phyloP scores from a whole-genome alignment of 2,888 invertebrate genomes.

The Phrixothrix hirtus region DNA sequence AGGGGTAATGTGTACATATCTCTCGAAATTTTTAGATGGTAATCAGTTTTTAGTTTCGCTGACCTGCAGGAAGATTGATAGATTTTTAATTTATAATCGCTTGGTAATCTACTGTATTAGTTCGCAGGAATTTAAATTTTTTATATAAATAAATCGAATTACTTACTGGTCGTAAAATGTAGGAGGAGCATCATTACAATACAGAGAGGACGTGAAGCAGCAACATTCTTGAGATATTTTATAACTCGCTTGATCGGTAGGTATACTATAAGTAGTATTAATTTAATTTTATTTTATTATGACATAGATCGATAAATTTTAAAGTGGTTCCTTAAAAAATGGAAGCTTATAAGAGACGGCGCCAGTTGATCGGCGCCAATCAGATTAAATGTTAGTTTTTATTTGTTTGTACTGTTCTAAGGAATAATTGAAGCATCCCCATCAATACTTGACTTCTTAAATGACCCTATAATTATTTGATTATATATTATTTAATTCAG shows the following conservation, averaged over 20 bases:
- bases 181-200: constrained; percentile 12
- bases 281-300: constrained; percentile 56
- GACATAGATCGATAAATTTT: constrained; percentile 54
- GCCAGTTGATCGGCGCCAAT: constrained; percentile 53
- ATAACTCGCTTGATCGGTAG: constrained; percentile 42
- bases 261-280: constrained; percentile 48
- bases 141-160: constrained; percentile 12
- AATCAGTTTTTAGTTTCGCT: constrained; percentile 10
- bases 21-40: constrained; percentile 15
- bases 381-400: constrained; percentile 40
- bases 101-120: constrained; percentile 9
- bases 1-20: constrained; percentile 14
- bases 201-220: constrained; percentile 37
- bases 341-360: constrained; percentile 47
- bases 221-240: constrained; percentile 53
- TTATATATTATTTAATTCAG: constrained; percentile 4
- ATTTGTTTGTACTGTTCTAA: constrained; percentile 25
- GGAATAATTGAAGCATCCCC: background rate
- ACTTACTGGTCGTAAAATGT: constrained; percentile 12
- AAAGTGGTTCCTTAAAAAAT: constrained; percentile 43
- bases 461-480: no score
- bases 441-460: background rate
- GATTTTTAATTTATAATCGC: constrained; percentile 10
- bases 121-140: constrained; percentile 9
- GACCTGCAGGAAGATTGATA: constrained; percentile 17